Base-by-base conservation (phyloP, 2,113 vertebrate genomes). In the Dromaius novaehollandiae region DNA sequence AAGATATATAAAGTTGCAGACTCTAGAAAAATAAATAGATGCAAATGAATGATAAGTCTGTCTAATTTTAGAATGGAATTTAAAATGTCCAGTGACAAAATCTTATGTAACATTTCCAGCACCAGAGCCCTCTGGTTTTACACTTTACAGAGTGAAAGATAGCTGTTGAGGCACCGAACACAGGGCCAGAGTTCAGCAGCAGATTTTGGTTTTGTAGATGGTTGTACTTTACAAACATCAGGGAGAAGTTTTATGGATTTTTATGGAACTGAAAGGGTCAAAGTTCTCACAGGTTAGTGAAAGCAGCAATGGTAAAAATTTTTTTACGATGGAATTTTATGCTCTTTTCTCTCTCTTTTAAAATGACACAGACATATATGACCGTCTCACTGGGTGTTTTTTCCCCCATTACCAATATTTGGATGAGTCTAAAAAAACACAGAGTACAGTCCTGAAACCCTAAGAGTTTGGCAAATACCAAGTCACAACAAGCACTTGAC, bases 31-130 rank as follows among this genome's bases (percentile, higher is more conserved):
- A 22, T 1, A 53, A 40, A 25, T 16, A 58, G 73, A 78, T 60
- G 26, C 4, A 53, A 68, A 85, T 58, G 64, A 89, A 73, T 55
- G 51, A 68, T 87, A 89, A 68, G 0, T 0, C 30, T 18, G 60
- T 20, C 61, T 93, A 87, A 95, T 82, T 93, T 94, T 93, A 82
- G 87, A 82, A 82, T 15, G 56, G 88, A 68, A 79, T 76, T 93
- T 50, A 55, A 44, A 53, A 22, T 6, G 36, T 11, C 36, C 36
- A 38, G 13, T 71, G 65, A 55, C 74, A 76, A 76, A 89, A 55
- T 14, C 74, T 82, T 50, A 28, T 7, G 38, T 19, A 64, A 91
- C 16, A 2, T n/a, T 95, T 36, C 44, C 46, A 15, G 6, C 26
- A 16, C 50, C 11, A 19, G 48, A 82, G 40, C 24, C 16, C 79